A percentile compares a stretch with the other conserved stretches of the same genome.
Evolutionary conservation across 2,797 vertebrate genomes (phyloP).

Genomic region (Phrynocephalus guinanensis): DNA sequence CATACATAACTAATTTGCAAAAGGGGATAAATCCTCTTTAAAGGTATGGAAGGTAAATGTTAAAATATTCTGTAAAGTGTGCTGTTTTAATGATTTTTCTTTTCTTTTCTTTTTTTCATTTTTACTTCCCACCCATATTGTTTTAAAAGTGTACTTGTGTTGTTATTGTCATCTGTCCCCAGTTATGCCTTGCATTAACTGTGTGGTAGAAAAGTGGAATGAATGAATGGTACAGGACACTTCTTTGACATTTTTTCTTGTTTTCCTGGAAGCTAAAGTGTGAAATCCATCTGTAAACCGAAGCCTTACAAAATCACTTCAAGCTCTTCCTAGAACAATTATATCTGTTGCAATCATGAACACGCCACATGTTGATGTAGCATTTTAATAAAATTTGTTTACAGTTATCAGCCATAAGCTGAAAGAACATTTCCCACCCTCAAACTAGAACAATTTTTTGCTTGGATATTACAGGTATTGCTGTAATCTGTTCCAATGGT

Average conservation of each 20-base stretch:
- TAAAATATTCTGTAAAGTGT: not conserved
- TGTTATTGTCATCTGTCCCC: too few species aligned
- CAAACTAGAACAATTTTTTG: not conserved
- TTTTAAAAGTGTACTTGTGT: too few species aligned
- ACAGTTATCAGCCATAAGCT: not conserved
- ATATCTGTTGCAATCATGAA: not conserved
- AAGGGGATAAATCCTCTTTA: not conserved
- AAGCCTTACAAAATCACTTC: not conserved
- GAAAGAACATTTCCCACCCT: not conserved
- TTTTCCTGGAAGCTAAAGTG: not conserved
- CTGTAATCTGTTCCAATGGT: not conserved
- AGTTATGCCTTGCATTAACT: too few species aligned
- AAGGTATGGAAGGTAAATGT: not conserved
- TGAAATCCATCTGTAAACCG: not conserved
- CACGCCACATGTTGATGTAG: not conserved
- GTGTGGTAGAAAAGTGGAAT: too few species aligned
- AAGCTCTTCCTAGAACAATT: not conserved
- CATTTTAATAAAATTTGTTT: not conserved
- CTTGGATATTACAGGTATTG: not conserved
- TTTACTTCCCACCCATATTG: too few species aligned
- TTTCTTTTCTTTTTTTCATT: too few species aligned
- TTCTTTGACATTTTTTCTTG: not conserved
- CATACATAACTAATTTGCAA: not conserved
- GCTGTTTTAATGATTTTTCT: too few species aligned
- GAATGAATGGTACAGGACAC: too few species aligned